Evolutionary conservation across 2,113 vertebrate genomes (phyloP).

Genomic region (Python bivittatus): DNA sequence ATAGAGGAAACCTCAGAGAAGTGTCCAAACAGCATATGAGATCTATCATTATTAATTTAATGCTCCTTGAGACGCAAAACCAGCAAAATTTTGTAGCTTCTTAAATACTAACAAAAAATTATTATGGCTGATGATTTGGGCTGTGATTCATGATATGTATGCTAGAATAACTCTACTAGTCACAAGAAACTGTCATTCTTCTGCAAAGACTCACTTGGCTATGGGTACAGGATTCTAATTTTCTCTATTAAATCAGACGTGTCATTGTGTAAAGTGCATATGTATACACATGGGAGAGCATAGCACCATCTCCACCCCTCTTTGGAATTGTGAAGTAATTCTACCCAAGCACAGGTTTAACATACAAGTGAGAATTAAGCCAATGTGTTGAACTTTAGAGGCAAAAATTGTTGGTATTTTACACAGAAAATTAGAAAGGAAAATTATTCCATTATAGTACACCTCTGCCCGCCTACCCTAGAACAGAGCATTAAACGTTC

Average conservation of each 20-base stretch:
- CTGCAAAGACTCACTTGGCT: neutral
- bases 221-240: neutral
- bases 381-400: neutral
- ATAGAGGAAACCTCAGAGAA: neutral
- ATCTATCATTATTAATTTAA: neutral
- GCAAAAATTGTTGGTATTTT: slow-evolving; percentile 37
- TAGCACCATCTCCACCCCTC: neutral
- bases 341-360: neutral
- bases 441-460: slow-evolving; percentile 66
- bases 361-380: neutral
- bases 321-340: neutral
- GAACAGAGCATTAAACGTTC: slow-evolving; percentile 51
- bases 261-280: neutral
- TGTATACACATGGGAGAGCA: neutral
- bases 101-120: neutral
- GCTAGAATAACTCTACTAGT: neutral
- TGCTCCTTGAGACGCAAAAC: neutral
- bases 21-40: neutral
- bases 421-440: slow-evolving; percentile 58
- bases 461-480: slow-evolving; percentile 11
- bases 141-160: neutral
- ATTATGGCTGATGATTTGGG: neutral
- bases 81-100: neutral
- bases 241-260: neutral
- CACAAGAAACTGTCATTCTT: neutral